Base-by-base conservation (phyloP, 1,140 invertebrate genomes). In the Bombus difficillimus region DNA sequence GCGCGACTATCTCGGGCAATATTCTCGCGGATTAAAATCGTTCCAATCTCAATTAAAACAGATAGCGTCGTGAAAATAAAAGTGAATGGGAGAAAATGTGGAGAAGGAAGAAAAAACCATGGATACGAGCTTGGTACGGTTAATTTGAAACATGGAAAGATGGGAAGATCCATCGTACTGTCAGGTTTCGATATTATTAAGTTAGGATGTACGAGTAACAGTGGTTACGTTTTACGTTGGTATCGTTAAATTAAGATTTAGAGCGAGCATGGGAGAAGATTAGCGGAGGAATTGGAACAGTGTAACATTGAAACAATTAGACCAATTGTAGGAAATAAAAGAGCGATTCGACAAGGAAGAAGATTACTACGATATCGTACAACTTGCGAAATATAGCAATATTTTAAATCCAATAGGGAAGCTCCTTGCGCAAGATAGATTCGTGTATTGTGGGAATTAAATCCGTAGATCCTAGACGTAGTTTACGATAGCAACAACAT, bases 41-140 rank as follows among this genome's bases (percentile, higher is more conserved):
- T 71, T 39, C 66, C 43, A 37, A 53, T 80, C 28, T 37, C 78
- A 71, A 71, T 80, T 80, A 47, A 66, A 66, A 57, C 12, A 13
- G 73, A 41, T 32, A 53, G 32, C 5, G 10, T 9, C 73, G 73
- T n/a, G 43, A 34, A 13, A 18, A 22, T 28, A 32, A 32, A n/a
- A 39, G 34, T 18, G 43, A 32, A 8, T 0, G 10, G 39, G 9
- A 32, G 13, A 15, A 22, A 62, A 53, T 53, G 47, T 53, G 47
- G 25, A 34, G 18, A 1, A 4, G 2, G 5, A 32, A 15, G 64
- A 6, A n/a, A 18, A 69, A 39, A 12, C 1, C 25, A 25, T 39
- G 22, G 37, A 5, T 69, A n/a, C 3, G 34, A 69, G 66, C 9
- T 69, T 18, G 3, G 18, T 12, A 12, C 25, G 37, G 73, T 53